A percentile compares a stretch with the other conserved stretches of the same genome.
phyloP scores from a whole-genome alignment of 2,888 invertebrate species.

The Diachrysia chrysitis region DNA sequence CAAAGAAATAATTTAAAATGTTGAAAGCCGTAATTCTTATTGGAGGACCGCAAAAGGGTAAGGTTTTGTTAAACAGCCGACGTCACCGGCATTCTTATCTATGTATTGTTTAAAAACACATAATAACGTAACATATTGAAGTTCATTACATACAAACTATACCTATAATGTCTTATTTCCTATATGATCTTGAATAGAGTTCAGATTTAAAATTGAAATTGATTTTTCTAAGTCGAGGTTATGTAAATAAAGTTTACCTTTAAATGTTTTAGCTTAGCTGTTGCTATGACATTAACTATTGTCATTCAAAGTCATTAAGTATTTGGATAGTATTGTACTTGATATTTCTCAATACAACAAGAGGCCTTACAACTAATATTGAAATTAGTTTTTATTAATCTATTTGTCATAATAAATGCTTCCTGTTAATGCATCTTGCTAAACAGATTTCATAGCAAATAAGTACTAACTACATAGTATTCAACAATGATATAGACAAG shows the following conservation, averaged over 20 bases:
- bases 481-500: too few relatives aligned
- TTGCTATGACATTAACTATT: not conserved
- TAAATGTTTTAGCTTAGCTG: not conserved
- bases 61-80: constrained; percentile 39
- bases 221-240: constrained; percentile 31
- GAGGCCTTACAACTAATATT: not conserved
- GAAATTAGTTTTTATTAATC: too few relatives aligned
- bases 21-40: constrained; percentile 96
- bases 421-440: too few relatives aligned
- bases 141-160: not conserved
- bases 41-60: constrained; percentile 98
- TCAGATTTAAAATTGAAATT: not conserved
- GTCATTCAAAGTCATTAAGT: not conserved
- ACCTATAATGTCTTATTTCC: not conserved
- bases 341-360: not conserved
- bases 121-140: not conserved
- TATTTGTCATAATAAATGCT: too few relatives aligned
- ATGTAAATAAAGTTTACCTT: constrained; percentile 28
- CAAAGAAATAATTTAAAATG: constrained; percentile 78
- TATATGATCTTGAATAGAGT: not conserved
- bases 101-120: constrained; percentile 10
- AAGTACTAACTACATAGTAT: too few relatives aligned
- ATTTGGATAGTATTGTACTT: not conserved
- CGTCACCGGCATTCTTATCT: constrained; percentile 71
- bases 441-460: too few relatives aligned